These are phyloP conservation scores for Anoura caudifer DNA, from an alignment of 2,113 vertebrate species.

Conservation along the genomic window DNA sequence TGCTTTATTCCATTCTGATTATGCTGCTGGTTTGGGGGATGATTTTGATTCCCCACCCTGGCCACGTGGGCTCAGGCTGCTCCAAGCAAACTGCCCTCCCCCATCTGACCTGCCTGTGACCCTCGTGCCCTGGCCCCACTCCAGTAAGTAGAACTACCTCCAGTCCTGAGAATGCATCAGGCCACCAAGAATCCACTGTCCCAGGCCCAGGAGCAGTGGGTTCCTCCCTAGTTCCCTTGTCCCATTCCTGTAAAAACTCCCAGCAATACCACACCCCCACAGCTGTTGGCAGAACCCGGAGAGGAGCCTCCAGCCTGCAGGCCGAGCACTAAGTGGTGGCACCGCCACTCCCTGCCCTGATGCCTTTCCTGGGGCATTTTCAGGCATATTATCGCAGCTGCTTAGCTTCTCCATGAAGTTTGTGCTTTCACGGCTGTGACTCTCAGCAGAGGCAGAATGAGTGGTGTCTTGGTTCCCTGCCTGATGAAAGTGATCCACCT, in stretches of 20 bases:
- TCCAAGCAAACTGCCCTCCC: not conserved
- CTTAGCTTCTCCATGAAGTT: not conserved
- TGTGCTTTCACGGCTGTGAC: not conserved
- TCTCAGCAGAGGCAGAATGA: not conserved
- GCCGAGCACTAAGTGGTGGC: not conserved
- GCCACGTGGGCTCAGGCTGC: not conserved
- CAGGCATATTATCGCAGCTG: not conserved
- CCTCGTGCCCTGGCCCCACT: not conserved
- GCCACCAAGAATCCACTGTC: not conserved
- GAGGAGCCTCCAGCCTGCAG: not conserved
- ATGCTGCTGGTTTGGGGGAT: not conserved
- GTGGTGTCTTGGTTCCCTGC: constrained; percentile 13
- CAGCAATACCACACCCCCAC: not conserved
- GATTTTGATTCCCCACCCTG: constrained; percentile 5
- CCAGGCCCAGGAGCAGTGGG: not conserved
- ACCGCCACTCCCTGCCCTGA: rapidly evolving
- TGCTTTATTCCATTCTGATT: not conserved
- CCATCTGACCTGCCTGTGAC: not conserved
- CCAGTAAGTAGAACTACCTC: not conserved
- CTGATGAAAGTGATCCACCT: constrained; percentile 11
- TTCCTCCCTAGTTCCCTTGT: not conserved
- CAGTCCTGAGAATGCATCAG: not conserved
- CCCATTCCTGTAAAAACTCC: not conserved
- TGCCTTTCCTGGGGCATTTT: not conserved
- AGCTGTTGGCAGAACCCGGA: not conserved